Evolutionary conservation across 2,888 invertebrate species (phyloP).

Genomic region (Yponomeuta evonymella): DNA sequence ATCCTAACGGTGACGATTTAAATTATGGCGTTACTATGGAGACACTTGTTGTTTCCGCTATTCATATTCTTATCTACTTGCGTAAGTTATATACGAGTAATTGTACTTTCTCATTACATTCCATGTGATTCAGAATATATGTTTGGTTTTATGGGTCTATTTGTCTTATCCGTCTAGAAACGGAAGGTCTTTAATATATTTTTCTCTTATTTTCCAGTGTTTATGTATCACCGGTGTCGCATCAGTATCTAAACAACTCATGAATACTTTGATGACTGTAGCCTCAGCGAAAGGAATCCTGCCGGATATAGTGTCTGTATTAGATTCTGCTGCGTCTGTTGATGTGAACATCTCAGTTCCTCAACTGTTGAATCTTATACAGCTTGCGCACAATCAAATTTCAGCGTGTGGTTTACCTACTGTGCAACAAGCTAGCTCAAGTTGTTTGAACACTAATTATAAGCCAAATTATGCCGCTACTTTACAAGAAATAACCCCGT

Average conservation of each 20-base stretch:
- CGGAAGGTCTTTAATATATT: background rate
- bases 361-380: background rate
- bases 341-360: background rate
- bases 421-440: background rate
- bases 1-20: slow-evolving; percentile 30
- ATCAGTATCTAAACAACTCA: slow-evolving; percentile 22
- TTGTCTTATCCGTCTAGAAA: background rate
- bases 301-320: slow-evolving; percentile 22
- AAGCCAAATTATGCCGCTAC: too few species aligned
- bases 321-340: background rate
- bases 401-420: background rate
- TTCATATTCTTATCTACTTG: slow-evolving; percentile 32
- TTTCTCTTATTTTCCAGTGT: background rate
- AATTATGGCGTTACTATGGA: slow-evolving; percentile 40
- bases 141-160: too few species aligned
- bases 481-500: too few species aligned
- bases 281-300: slow-evolving; percentile 30
- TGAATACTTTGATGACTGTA: slow-evolving; percentile 29
- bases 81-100: slow-evolving; percentile 39
- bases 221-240: background rate
- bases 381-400: background rate
- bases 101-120: too few species aligned
- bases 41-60: slow-evolving; percentile 34
- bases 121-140: too few species aligned
- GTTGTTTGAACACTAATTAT: background rate